Base-by-base conservation (phyloP, 2,888 invertebrate genomes). In the Spialia ferax region DNA sequence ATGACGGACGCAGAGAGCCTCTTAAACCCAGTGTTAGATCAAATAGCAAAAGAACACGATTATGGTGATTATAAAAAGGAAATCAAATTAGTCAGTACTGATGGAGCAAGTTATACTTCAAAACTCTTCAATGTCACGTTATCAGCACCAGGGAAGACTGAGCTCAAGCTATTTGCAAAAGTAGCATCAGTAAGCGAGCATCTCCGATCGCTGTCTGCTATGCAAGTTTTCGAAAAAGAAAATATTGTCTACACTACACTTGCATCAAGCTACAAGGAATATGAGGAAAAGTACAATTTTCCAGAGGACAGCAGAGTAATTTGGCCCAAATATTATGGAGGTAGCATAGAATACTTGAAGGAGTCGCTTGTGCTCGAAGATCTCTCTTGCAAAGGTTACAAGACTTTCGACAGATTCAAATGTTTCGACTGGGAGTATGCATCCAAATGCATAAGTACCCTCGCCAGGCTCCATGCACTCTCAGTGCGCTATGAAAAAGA, bases 121-220 rank as follows among this genome's bases (percentile, higher is more conserved):
- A 20, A 48, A 48, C 20, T 48, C 20, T 48, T 22, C 13, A 48
- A 48, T 13, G 13, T 48, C 11, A 48, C 48, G 20, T 5, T 48
- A 22, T 48, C 48, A 4, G 48, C 48, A 5, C 20, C 48, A 22
- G 48, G 48, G 0, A 48, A 48, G 20, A 22, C 11, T 48, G 20
- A 48, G 4, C 48, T 48, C 20, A 20, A 22, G 48, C 22, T 48
- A 22, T 48, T 48, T 13, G 48, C 48, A 20, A 48, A 48, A 48
- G 48, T 48, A 48, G 48, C 48, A 48, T 10, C 18, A 10, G 11
- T 48, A 0, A 10, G 48, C 10, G 48, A 48, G 20, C 48, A 48
- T 3, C 0, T 48, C 5, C 20, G 48, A 20, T 48, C 48, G 5
- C 11, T 48, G 10, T 5, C 48, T 1, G 5, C 20, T 11, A 11